Base-by-base conservation (phyloP, 2,888 invertebrate species). In the Calameuta filiformis region DNA sequence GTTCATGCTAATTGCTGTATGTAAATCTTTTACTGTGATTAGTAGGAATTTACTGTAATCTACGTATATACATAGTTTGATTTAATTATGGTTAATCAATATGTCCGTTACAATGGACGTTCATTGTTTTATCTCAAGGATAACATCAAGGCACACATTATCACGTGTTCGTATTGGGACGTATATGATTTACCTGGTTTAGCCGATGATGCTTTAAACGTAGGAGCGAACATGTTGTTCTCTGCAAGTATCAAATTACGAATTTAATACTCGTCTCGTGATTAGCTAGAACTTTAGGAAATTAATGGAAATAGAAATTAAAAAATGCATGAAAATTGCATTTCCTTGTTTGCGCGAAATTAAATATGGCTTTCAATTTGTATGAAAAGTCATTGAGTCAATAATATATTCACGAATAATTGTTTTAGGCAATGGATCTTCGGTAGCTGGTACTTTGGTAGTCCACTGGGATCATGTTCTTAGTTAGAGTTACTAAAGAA, bases 131-230 rank as follows among this genome's bases (percentile, higher is more conserved):
- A 23, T 56, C 56, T 56, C 9, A 56, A 23, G 23, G 56, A 23
- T 56, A 56, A 56, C 56, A 56, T 56, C 56, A 56, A 56, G 23
- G 23, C 56, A 56, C 23, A 56, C 56, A 56, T 23, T 23, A 23
- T 23, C 56, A 56, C 23, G 56, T 56, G 23, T 56, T 23, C 56
- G 23, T 56, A 23, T 56, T 56, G 6, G 56, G 56, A 56, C 9
- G 6, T 56, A 56, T 56, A 23, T 56, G 84, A 85, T 89, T 92
- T 95, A 95, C 95, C 95, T 95, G 95, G 93, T 86, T 94, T 94
- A 82, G 95, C 93, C 87, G 96, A 95, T 90, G 95, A 95, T 87
- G 96, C 96, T 93, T 96, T 96, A 93, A 96, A 97, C 91, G 95
- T 96, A 86, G 96, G 96, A 86, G 94, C 94, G 91, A 95, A 94